phyloP scores from a whole-genome alignment of 1,140 invertebrate species.

The Amyelois transitella region DNA sequence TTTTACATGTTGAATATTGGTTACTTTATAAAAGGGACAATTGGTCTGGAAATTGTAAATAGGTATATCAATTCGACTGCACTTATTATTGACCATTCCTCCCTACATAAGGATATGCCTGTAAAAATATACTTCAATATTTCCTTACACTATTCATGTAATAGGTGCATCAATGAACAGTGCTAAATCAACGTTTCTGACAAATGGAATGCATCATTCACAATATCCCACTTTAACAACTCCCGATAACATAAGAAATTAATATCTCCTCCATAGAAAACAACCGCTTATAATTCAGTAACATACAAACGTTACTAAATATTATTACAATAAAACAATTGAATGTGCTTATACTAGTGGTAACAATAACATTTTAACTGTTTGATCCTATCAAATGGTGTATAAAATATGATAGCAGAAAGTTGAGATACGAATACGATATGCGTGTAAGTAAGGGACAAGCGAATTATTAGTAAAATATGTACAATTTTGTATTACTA shows the following conservation, averaged over 20 bases:
- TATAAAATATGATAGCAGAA: slow-evolving; percentile 16
- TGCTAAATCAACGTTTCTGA: slow-evolving; percentile 46
- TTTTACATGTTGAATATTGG: slow-evolving; percentile 23
- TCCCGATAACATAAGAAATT: slow-evolving; percentile 37
- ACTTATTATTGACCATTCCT: slow-evolving; percentile 5
- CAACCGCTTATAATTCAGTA: slow-evolving; percentile 37
- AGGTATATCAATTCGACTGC: slow-evolving; percentile 1
- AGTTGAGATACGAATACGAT: background rate
- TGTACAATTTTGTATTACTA: background rate
- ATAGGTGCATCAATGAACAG: slow-evolving; percentile 59
- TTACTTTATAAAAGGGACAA: slow-evolving; percentile 37
- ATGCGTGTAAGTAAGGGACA: background rate
- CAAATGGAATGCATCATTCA: slow-evolving; percentile 67
- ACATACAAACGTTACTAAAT: slow-evolving; percentile 37
- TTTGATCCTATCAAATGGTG: slow-evolving; percentile 38
- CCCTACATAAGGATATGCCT: slow-evolving; percentile 24
- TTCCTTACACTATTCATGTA: slow-evolving; percentile 33
- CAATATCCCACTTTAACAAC: slow-evolving; percentile 51
- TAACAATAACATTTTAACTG: slow-evolving; percentile 70
- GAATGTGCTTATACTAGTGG: slow-evolving; percentile 67
- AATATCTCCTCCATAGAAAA: slow-evolving; percentile 28
- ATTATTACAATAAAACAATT: slow-evolving; percentile 61
- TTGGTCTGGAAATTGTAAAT: slow-evolving; percentile 39
- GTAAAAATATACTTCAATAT: slow-evolving; percentile 38
- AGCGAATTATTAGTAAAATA: slow-evolving; percentile 14